A percentile compares a stretch with the other conserved stretches of the same genome.
Evolutionary conservation across 2,797 vertebrate genomes (phyloP).

Genomic region (Amblyraja radiata): DNA sequence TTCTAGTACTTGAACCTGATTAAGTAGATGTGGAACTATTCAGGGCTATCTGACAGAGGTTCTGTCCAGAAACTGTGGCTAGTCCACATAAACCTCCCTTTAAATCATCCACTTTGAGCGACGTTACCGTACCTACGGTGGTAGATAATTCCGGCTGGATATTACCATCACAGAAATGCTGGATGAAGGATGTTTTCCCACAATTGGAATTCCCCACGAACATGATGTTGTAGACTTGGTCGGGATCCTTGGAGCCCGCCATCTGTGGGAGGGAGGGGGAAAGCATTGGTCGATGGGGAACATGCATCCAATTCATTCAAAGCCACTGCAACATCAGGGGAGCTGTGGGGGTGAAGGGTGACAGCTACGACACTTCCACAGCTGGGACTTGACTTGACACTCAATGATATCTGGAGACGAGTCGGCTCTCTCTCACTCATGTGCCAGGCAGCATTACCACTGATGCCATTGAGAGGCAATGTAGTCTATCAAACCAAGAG

Average conservation of each 20-base stretch:
- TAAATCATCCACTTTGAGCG: background rate
- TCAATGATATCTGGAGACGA: no score
- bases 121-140: conserved; percentile 70
- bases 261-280: background rate
- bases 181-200: conserved; percentile 86
- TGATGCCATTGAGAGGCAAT: no score
- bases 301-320: background rate
- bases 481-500: no score
- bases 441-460: no score
- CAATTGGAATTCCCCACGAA: conserved; percentile 79
- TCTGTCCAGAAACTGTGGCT: background rate
- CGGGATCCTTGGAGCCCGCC: conserved; percentile 43
- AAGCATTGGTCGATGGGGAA: background rate
- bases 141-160: conserved; percentile 58
- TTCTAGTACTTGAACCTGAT: conserved; percentile 29
- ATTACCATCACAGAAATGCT: conserved; percentile 60
- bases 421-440: no score
- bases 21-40: background rate
- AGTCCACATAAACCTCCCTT: background rate
- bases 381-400: no score
- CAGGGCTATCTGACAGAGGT: background rate
- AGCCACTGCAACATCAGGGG: background rate
- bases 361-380: background rate
- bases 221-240: conserved; percentile 70
- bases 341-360: background rate